phyloP scores from a whole-genome alignment of 1,140 invertebrate species.

The Antheraea mylitta region DNA sequence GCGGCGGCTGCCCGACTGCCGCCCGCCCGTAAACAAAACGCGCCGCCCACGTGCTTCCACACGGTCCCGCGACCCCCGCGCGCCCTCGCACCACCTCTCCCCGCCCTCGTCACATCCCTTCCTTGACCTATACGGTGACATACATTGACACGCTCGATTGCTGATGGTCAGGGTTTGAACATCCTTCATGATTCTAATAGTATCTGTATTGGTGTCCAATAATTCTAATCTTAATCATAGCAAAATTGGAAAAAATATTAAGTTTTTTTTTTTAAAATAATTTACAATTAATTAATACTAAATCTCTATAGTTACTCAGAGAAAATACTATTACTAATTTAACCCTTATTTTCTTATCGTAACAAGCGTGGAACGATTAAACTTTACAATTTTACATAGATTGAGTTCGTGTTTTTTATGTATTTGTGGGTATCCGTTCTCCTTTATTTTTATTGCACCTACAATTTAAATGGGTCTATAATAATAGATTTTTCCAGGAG shows the following conservation, averaged over 20 bases:
- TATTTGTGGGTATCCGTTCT: background rate
- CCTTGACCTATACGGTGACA: constrained; percentile 56
- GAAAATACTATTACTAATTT: background rate
- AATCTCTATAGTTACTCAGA: too few relatives aligned
- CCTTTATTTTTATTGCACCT: constrained; percentile 3
- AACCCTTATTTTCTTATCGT: background rate
- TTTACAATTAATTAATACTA: too few relatives aligned
- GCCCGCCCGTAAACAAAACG: constrained; percentile 60
- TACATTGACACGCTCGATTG: constrained; percentile 37
- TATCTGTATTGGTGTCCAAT: background rate
- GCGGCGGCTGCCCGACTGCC: constrained; percentile 53
- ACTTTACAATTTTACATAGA: background rate
- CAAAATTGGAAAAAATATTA: too few relatives aligned
- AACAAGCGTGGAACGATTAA: background rate
- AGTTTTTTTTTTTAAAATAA: too few relatives aligned
- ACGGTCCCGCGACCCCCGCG: constrained; percentile 27
- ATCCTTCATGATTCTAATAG: background rate
- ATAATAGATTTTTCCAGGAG: constrained; percentile 4
- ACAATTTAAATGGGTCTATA: background rate
- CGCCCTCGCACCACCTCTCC: constrained; percentile 18
- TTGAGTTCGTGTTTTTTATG: background rate
- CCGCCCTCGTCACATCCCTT: constrained; percentile 35
- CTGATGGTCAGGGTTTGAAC: constrained; percentile 41
- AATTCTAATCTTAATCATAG: too few relatives aligned
- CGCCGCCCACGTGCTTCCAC: constrained; percentile 38